phyloP scores from a whole-genome alignment of 2,797 vertebrate species.

The Pempheris klunzingeri region DNA sequence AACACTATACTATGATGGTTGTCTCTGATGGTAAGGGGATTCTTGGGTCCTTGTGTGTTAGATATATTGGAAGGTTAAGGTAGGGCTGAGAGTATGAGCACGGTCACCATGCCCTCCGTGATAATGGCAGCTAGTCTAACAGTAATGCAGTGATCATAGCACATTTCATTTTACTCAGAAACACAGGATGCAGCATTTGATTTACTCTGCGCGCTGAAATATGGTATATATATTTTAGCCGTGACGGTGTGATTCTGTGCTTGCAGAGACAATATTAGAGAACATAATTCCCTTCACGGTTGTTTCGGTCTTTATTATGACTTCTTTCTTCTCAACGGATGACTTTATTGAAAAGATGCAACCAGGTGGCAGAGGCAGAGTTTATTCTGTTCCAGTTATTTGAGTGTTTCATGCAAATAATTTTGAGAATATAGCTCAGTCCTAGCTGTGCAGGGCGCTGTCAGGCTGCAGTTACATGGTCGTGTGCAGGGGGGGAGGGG shows the following conservation, averaged over 20 bases:
- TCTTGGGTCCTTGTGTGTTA: too few relatives aligned
- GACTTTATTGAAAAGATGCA: background rate
- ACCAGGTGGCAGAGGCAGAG: too few relatives aligned
- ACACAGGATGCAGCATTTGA: background rate
- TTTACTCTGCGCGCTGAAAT: background rate
- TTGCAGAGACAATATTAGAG: background rate
- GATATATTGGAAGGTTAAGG: too few relatives aligned
- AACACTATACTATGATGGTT: too few relatives aligned
- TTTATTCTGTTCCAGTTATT: background rate
- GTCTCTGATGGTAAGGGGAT: too few relatives aligned
- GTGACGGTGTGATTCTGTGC: too few relatives aligned
- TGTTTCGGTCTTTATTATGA: background rate
- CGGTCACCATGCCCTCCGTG: background rate
- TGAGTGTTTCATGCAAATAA: background rate
- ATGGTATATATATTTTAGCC: background rate
- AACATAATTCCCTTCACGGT: background rate
- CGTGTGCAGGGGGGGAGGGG: conserved; percentile 1
- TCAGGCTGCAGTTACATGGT: background rate
- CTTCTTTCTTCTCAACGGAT: background rate
- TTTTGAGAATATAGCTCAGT: too few relatives aligned
- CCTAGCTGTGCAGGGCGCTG: background rate
- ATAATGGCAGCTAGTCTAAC: too few relatives aligned
- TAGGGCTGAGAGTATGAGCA: background rate
- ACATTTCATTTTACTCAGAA: background rate
- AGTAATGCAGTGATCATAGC: background rate